Conservation (phyloP, 35 echinoderm and acorn worm genomes). For the Apostichopus japonicus region DNA sequence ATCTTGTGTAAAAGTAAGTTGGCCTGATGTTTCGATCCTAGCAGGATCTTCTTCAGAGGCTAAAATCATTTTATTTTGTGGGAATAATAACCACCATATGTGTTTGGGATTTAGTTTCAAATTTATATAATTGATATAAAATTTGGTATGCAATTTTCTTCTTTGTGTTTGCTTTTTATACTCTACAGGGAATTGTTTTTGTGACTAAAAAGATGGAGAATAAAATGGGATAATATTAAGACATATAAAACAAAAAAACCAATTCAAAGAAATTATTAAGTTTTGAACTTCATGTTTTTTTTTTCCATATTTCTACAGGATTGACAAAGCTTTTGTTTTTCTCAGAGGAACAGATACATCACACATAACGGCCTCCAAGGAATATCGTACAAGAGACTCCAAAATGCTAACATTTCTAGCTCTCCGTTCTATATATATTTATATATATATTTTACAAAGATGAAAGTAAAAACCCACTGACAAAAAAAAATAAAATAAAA, state of each 20-base stretch:
- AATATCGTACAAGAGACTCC: slow-evolving; percentile 52
- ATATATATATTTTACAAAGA: slow-evolving; percentile 56
- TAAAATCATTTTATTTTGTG: too few relatives aligned
- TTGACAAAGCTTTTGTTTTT: slow-evolving; percentile 60
- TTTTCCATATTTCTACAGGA: slow-evolving; percentile 57
- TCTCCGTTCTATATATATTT: slow-evolving; percentile 54
- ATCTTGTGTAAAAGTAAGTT: too few relatives aligned
- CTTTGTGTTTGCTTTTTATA: too few relatives aligned
- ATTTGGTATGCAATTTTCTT: too few relatives aligned
- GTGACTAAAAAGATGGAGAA: too few relatives aligned
- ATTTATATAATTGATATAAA: too few relatives aligned
- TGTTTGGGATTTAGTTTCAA: too few relatives aligned
- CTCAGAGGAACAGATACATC: slow-evolving; percentile 45
- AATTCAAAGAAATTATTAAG: slow-evolving; percentile 8
- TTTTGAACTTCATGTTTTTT: slow-evolving; percentile 55
- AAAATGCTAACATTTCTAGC: slow-evolving; percentile 53
- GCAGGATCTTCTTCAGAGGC: too few relatives aligned
- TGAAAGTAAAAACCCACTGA: slow-evolving; percentile 50
- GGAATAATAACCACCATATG: too few relatives aligned
- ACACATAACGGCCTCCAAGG: slow-evolving; percentile 58
- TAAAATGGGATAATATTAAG: too few relatives aligned
- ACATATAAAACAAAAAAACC: background rate
- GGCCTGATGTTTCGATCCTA: too few relatives aligned
- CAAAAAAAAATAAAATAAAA: background rate
- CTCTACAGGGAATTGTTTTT: too few relatives aligned